Evolutionary conservation across 1,140 invertebrate genomes (phyloP), one percentile per base, ranked within the genome.

Genomic region (Euschistus heros): DNA sequence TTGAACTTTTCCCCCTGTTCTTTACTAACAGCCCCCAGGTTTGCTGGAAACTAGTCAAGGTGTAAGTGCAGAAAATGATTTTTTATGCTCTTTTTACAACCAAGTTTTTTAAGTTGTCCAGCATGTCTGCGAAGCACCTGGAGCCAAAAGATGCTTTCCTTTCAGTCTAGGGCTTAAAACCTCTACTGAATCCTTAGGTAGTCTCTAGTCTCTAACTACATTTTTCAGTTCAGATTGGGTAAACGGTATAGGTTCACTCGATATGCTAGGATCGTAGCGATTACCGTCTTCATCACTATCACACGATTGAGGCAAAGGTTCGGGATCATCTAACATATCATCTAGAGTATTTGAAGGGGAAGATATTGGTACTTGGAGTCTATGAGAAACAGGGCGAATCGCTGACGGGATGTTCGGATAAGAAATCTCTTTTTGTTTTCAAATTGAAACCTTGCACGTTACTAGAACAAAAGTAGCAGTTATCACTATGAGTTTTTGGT

Each of bases 61-160:
- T 78, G 73, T 54, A 67, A 73, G 62, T 75, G 64, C n/a, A 76
- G 70, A 69, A 75, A 75, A 70, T 76, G 72, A 62, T 75, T 62
- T 71, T 76, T 76, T 44, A 74, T 65, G 44, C 68, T 72, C 70
- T 74, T 71, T 62, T 68, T 66, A 62, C 71, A 74, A 63, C 66
- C 59, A 7, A 65, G 46, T 71, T 65, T 26, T 66, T 69, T 69
- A 71, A 71, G 46, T 68, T 66, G 60, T 61, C 62, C 13, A 73
- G 18, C 65, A 74, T 67, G 17, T 71, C 66, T 44, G 24, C 42
- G n/a, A n/a, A n/a, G n/a, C n/a, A n/a, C n/a, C n/a, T n/a, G n/a
- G n/a, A n/a, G n/a, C n/a, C n/a, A n/a, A n/a, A n/a, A n/a, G n/a
- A n/a, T n/a, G n/a, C n/a, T n/a, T n/a, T n/a, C n/a, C n/a, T n/a